Percentiles rank a stretch among this genome's conserved stretches.
phyloP scores from a whole-genome alignment of 2,113 vertebrate genomes.

The Menura novaehollandiae region DNA sequence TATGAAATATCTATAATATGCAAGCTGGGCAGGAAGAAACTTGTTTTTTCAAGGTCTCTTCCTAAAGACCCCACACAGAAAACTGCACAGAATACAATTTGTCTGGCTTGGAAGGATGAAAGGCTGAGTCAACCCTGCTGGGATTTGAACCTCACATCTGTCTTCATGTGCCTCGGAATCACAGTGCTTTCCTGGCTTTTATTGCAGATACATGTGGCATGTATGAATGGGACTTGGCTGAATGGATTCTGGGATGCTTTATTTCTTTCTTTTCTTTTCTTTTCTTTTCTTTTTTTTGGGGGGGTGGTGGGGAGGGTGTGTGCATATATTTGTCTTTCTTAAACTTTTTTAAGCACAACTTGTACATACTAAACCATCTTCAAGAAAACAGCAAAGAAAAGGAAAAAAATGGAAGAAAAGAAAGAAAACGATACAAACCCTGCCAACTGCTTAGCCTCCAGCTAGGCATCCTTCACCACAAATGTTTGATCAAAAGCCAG shows the following conservation, averaged over 20 bases:
- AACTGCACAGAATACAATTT: constrained; percentile 9
- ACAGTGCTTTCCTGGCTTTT: constrained; percentile 13
- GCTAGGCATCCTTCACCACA: neutral
- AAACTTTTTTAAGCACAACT: neutral
- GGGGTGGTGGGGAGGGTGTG: neutral
- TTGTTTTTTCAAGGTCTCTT: constrained; percentile 48
- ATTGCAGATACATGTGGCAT: constrained; percentile 1
- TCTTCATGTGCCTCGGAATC: constrained; percentile 27
- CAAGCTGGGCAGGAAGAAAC: constrained; percentile 28
- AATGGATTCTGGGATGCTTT: neutral
- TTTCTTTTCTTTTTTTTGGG: no score
- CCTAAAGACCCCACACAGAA: constrained; percentile 42
- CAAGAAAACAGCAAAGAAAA: neutral
- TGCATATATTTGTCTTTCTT: neutral
- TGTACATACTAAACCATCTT: neutral
- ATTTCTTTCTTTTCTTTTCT: neutral
- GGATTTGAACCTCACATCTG: constrained; percentile 44
- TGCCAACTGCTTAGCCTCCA: neutral
- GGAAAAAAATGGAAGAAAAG: neutral
- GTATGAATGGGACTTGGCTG: neutral
- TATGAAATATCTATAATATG: neutral
- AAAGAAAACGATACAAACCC: neutral
- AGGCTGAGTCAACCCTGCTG: constrained; percentile 47
- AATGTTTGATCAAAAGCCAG: neutral
- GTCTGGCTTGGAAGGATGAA: constrained; percentile 36